Base-by-base conservation (phyloP, 2,113 vertebrate species). In the Dinomys branickii region DNA sequence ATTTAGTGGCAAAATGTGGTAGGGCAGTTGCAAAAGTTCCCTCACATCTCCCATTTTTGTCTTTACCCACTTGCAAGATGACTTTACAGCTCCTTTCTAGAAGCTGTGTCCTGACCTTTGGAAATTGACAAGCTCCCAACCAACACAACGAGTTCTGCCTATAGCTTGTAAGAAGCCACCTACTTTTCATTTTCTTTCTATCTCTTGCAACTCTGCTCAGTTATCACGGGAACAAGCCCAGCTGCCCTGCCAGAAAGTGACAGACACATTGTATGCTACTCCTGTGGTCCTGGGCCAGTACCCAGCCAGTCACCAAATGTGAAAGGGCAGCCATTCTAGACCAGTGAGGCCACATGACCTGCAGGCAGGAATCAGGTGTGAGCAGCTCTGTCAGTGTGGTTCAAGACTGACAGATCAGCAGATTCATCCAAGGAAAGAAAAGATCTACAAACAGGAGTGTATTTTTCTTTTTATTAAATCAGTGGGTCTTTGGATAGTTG, bases 241-340 rank as follows among this genome's bases (percentile, higher is more conserved):
- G 3, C 13, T 75, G 58, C 35, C 10, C 58, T 69, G 5, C 24
- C 4, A 22, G 22, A 89, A 59, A 38, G 28, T 78, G 26, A 41
- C 7, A 5, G 75, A 33, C 16, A 44, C 13, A 2, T 10, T 33
- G 4, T 9, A 5, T 0, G 1, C 54, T 30, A 80, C 12, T 19
- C 17, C 67, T 77, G 16, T 35, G 14, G 58, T 63, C 54, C 44
- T 3, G 16, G 19, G 54, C 33, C 41, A 38, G 5, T 9, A 85
- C 47, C 10, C 33, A 63, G 19, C 1, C 81, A 69, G 73, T 1
- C 33, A 85, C 26, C 10, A 20, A 56, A 12, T 30, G 13, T 38
- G 35, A 33, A 52, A 87, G 52, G 33, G 3, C 3, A 67, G 58
- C 19, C 41, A 44, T 33, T 44, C n/a, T 87, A 69, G 12, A 54